These are phyloP conservation scores for Chromobotia macracanthus DNA, from an alignment of 2,797 vertebrate genomes.

Conservation along the genomic window DNA sequence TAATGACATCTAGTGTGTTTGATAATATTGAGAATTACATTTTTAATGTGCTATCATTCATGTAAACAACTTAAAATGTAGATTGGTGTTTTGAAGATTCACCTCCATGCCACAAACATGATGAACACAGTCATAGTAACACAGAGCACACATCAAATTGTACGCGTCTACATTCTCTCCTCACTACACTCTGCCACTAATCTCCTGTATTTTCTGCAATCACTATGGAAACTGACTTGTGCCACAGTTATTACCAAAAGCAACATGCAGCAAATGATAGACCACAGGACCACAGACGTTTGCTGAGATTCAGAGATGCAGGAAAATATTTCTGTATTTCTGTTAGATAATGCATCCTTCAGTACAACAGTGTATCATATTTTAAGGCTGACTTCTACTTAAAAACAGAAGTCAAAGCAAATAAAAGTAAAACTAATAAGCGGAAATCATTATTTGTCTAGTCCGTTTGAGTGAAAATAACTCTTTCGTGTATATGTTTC, in stretches of 20 bases:
- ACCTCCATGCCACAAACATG: neutral
- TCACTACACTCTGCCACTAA: constrained; percentile 73
- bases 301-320: neutral
- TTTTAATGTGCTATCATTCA: neutral
- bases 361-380: neutral
- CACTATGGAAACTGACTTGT: constrained; percentile 84
- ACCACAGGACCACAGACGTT: neutral
- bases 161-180: constrained; percentile 71
- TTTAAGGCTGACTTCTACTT: neutral
- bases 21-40: neutral
- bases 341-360: neutral
- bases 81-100: neutral
- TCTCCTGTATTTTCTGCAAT: constrained; percentile 77
- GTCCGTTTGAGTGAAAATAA: neutral
- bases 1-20: too few relatives aligned
- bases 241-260: constrained; percentile 63
- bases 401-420: neutral
- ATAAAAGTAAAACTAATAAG: neutral
- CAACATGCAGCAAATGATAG: constrained; percentile 63
- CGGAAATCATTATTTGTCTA: neutral
- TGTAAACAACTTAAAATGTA: neutral
- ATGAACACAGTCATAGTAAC: constrained; percentile 43
- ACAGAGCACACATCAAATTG: constrained; percentile 68
- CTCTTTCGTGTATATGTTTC: too few relatives aligned
- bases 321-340: neutral